Evolutionary conservation across 1,140 invertebrate genomes (phyloP), one percentile per base, ranked within the genome.

Genomic region (Sycophila sp.): DNA sequence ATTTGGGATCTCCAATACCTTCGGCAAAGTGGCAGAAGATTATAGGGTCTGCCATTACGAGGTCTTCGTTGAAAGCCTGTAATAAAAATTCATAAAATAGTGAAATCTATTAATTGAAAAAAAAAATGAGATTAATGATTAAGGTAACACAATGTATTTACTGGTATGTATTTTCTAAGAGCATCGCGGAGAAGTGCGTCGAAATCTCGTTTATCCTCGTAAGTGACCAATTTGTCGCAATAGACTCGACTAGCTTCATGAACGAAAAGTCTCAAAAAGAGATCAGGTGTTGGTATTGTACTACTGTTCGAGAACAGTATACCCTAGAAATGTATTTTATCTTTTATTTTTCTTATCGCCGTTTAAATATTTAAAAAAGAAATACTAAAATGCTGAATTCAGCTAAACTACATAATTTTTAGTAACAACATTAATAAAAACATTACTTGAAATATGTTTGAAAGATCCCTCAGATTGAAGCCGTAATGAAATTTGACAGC

Each of bases 401-500:
- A 2, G 6, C 38, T 22, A 8, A 10, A 47, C 13, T n/a, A n/a
- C n/a, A n/a, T n/a, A n/a, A n/a, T n/a, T n/a, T n/a, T n/a, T n/a
- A n/a, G n/a, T n/a, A n/a, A n/a, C 6, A 22, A 7, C 19, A 22
- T 22, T 22, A 47, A 22, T 10, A 47, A 8, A 10, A 22, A 47
- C 38, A 24, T 80, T 87, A 93, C 92, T 87, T 94, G 92, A 78
- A 94, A 95, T 67, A 95, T 94, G 82, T 98, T 98, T 2, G 95
- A 94, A 5, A 98, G 85, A 83, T 98, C 97, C 72, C 96, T 87
- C 34, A 98, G 85, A 84, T 98, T 98, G 83, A 98, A 98, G 53
- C 94, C 89, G 78, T 98, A 98, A 84, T 98, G 96, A 83, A 98
- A 98, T 83, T 98, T 98, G 36, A 95, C 88, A 8, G 96, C 96